Evolutionary conservation across 1,140 invertebrate species (phyloP).

Genomic region (Conus betulinus): DNA sequence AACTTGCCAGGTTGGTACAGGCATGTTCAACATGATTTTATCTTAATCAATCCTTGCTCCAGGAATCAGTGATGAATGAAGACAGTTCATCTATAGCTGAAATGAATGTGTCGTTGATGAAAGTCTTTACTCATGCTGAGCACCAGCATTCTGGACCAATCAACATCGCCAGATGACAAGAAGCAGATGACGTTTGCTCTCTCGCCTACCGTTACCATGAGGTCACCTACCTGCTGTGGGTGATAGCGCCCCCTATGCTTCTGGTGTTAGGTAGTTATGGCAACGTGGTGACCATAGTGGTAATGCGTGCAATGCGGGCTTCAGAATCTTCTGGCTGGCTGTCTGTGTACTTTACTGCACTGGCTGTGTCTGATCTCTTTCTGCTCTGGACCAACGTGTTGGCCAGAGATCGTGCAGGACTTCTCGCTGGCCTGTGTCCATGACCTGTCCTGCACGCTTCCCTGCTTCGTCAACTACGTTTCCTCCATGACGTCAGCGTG

Average conservation of each 20-base stretch:
- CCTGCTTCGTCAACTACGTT: slow-evolving; percentile 46
- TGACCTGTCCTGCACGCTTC: slow-evolving; percentile 44
- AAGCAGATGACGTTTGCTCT: no score
- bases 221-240: background rate
- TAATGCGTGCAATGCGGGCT: slow-evolving; percentile 30
- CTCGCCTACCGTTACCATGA: no score
- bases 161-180: no score
- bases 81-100: no score
- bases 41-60: no score
- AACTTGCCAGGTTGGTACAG: no score
- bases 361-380: slow-evolving; percentile 49
- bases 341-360: background rate
- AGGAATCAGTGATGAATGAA: no score
- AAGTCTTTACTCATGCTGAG: no score
- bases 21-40: no score
- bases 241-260: slow-evolving; percentile 38
- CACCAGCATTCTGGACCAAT: no score
- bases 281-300: slow-evolving; percentile 41
- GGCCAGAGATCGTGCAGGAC: slow-evolving; percentile 49
- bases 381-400: slow-evolving; percentile 53
- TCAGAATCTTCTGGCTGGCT: slow-evolving; percentile 42
- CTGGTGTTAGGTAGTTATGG: slow-evolving; percentile 40
- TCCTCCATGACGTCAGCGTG: slow-evolving; percentile 49
- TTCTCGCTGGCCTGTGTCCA: slow-evolving; percentile 43
- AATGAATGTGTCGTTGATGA: no score